A percentile compares a stretch with the other conserved stretches of the same genome.
These are phyloP conservation scores for Brachymystax lenok DNA, from an alignment of 2,797 vertebrate species.

Conservation along the genomic window DNA sequence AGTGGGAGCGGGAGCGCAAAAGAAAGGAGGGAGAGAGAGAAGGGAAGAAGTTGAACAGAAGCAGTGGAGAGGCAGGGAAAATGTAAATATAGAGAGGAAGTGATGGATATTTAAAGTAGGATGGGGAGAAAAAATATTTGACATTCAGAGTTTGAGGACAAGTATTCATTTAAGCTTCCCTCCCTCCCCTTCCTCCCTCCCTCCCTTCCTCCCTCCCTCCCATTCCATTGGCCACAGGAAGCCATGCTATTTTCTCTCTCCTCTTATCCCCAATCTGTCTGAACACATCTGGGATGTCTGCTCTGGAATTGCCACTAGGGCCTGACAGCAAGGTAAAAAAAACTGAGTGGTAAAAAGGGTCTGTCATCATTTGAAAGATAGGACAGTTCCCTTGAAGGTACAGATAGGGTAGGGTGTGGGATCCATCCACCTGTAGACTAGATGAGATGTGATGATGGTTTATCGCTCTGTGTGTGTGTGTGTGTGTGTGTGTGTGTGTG, in stretches of 20 bases:
- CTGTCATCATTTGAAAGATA: neutral
- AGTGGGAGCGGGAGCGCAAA: slow-evolving; percentile 1
- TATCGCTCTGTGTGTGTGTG: neutral
- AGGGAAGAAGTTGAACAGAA: neutral
- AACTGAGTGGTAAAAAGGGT: too few species aligned
- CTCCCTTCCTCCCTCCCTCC: too few species aligned
- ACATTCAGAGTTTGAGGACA: neutral
- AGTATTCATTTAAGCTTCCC: neutral
- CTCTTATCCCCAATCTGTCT: slow-evolving; percentile 5
- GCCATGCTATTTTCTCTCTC: neutral
- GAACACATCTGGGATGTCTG: neutral
- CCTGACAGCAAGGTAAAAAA: neutral
- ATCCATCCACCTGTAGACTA: neutral
- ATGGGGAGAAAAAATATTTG: neutral
- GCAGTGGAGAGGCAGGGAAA: neutral
- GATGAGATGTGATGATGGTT: neutral
- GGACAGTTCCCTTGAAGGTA: too few species aligned
- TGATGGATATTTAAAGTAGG: too few species aligned
- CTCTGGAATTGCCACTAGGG: neutral
- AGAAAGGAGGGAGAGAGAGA: neutral
- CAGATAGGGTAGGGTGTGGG: too few species aligned
- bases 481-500: too few species aligned
- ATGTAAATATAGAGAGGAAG: too few species aligned
- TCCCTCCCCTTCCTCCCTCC: too few species aligned
- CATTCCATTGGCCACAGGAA: neutral